Conservation (phyloP, 2,797 vertebrate species). For the Heteromormyrus szaboi region DNA sequence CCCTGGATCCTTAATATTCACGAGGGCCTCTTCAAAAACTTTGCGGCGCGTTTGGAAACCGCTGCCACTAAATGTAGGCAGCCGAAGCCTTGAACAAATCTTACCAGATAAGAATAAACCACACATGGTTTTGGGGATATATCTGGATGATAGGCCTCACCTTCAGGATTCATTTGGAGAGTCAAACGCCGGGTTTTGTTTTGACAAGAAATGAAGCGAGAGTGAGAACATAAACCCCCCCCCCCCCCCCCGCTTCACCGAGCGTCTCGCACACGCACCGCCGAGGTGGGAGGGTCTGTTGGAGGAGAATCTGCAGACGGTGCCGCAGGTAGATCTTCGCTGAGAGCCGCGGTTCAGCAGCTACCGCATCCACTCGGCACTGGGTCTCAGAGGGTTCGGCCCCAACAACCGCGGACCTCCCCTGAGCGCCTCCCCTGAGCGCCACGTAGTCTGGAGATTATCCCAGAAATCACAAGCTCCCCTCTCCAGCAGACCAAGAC, state of each 20-base stretch:
- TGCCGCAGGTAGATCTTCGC: not conserved
- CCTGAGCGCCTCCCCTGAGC: not conserved
- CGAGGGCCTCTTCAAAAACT: not conserved
- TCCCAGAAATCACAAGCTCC: slow-evolving; percentile 2
- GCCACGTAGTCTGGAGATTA: not conserved
- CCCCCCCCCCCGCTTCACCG: not conserved
- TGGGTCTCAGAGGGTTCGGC: not conserved
- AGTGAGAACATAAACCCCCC: not conserved
- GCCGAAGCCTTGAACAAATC: not conserved
- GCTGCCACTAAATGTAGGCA: not conserved
- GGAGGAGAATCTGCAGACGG: not conserved
- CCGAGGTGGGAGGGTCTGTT: not conserved
- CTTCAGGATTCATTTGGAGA: not conserved
- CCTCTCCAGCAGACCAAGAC: not conserved
- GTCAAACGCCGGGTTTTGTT: not conserved
- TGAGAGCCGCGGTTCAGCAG: not conserved
- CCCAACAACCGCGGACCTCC: not conserved
- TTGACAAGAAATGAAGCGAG: not conserved
- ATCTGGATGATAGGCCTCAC: not conserved
- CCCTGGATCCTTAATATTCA: slow-evolving; percentile 12
- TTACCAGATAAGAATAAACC: slow-evolving; percentile 11
- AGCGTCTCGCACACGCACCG: not conserved
- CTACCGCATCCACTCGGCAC: not conserved
- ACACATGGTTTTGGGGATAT: not conserved
- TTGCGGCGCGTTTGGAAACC: not conserved